Conservation (phyloP, 2,113 vertebrate genomes). For the Bos indicus region DNA sequence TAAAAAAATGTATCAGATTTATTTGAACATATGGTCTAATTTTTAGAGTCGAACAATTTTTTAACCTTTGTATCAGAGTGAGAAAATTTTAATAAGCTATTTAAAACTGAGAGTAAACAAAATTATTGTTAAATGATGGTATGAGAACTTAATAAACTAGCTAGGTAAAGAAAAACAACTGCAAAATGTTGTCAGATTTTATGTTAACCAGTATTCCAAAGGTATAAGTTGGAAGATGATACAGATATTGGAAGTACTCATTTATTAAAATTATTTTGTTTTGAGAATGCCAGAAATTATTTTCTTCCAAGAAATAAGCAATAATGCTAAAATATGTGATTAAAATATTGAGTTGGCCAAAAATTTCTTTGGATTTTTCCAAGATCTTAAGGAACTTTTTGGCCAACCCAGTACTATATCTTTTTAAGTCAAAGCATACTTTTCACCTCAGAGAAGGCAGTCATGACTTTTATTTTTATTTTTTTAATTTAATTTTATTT, state of each 20-base stretch:
- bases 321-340: not conserved
- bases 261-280: not conserved
- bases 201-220: not conserved
- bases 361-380: not conserved
- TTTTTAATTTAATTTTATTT: too few relatives aligned
- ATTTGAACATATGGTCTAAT: not conserved
- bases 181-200: not conserved
- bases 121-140: not conserved
- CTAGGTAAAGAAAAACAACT: not conserved
- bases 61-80: not conserved
- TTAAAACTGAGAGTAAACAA: not conserved
- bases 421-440: not conserved
- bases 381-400: not conserved
- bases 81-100: not conserved
- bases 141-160: not conserved
- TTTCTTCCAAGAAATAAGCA: not conserved
- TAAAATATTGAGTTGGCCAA: not conserved
- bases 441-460: not conserved
- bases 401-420: not conserved
- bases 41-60: not conserved
- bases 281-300: not conserved
- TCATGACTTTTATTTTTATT: not conserved
- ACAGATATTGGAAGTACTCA: not conserved
- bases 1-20: not conserved
- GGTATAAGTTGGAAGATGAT: not conserved